phyloP scores from a whole-genome alignment of 30 jellyfish, hydroid and myxozoan species.

The Pseudorhiza aurosa region DNA sequence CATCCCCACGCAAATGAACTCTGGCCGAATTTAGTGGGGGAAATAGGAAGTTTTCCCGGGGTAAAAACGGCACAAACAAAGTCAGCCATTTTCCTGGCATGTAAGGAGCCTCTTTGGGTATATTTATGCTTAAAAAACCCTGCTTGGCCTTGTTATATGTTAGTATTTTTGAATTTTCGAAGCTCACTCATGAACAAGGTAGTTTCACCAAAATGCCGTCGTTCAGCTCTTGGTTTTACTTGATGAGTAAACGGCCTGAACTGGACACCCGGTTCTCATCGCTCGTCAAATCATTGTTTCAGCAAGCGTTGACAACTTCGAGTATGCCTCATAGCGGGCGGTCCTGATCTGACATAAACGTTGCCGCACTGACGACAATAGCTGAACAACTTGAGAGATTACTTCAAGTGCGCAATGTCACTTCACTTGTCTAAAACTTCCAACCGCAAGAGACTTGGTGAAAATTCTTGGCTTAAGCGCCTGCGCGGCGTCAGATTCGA shows the following conservation, averaged over 20 bases:
- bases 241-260: slow-evolving; percentile 37
- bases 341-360: slow-evolving; percentile 31
- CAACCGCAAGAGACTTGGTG: slow-evolving; percentile 54
- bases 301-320: slow-evolving; percentile 53
- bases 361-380: slow-evolving; percentile 23
- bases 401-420: slow-evolving; percentile 38
- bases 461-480: slow-evolving; percentile 42
- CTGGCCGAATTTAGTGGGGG: too few species aligned
- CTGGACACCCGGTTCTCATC: slow-evolving; percentile 66
- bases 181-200: too few species aligned
- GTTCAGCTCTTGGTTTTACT: not conserved
- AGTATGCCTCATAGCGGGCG: slow-evolving; percentile 71
- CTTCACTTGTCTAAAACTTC: slow-evolving; percentile 34
- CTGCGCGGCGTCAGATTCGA: slow-evolving; percentile 8
- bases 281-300: slow-evolving; percentile 62
- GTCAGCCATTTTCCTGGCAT: too few species aligned
- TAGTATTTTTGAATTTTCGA: too few species aligned
- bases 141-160: too few species aligned
- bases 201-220: not conserved
- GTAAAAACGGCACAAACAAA: too few species aligned
- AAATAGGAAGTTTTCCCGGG: too few species aligned
- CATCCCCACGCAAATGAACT: too few species aligned
- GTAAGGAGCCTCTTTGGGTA: too few species aligned
- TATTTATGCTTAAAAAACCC: too few species aligned
- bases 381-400: slow-evolving; percentile 19